Base-by-base conservation (phyloP, 2,888 invertebrate species). In the Hydraecia micacea region DNA sequence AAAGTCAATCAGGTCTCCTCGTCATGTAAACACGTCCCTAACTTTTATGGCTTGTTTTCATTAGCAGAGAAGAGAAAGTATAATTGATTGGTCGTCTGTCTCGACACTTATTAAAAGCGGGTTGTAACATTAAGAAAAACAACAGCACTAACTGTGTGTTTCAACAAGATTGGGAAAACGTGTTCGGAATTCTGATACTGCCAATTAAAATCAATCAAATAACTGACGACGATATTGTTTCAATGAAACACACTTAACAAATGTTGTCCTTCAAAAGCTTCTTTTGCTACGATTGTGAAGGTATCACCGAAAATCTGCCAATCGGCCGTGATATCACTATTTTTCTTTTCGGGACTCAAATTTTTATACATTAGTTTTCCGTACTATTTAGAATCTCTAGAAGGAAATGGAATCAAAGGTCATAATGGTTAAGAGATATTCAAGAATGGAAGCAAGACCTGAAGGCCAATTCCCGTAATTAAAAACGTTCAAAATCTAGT, bases 21-120 rank as follows among this genome's bases (percentile, higher is more conserved):
- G 28, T 55, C 36, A 13, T 28, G 52, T 62, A 60, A 67, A 60
- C 62, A 67, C 52, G 36, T 28, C 62, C 62, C 28, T 68, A 68
- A 39, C 28, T 75, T 80, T 68, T 80, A 81, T 63, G 60, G 60
- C 46, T 55, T 49, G 46, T 74, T 74, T 80, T 80, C 75, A 80
- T 75, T 80, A 81, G 55, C 21, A 81, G 15, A 46, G 49, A 67
- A 21, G 8, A 46, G 67, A 36, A 11, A 46, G 18, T 15, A 8
- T 75, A 81, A 81, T 68, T 79, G 81, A 81, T 75, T 68, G 67
- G 52, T 6, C 15, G 36, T 55, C 28, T 36, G 36, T 36, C 67
- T 63, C 46, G 25, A 25, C 60, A 5, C 28, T 32, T 52, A 36
- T 55, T 36, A 25, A 81, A 42, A 36, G n/a, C 18, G 62, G 25